phyloP scores from a whole-genome alignment of 2,797 vertebrate genomes.

The Gymnocypris eckloni region DNA sequence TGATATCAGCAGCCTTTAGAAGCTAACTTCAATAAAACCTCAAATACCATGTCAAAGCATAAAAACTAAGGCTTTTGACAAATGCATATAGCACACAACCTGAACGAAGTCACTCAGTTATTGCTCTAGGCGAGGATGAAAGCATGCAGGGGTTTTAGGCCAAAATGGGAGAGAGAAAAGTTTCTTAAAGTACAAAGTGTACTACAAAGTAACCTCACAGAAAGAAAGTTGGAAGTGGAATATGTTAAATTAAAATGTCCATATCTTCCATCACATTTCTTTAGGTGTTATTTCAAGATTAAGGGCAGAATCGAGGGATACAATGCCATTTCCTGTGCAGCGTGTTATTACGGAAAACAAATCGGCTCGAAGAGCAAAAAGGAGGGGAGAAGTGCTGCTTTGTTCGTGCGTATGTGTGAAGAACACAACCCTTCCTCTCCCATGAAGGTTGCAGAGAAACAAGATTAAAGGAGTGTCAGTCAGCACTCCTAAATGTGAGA shows the following conservation, averaged over 20 bases:
- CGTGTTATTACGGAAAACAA: constrained; percentile 75
- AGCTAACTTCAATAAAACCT: constrained; percentile 1
- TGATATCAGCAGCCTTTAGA: neutral
- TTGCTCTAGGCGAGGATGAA: constrained; percentile 11
- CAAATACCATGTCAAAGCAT: neutral
- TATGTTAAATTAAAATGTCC: constrained; percentile 42
- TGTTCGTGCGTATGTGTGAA: constrained; percentile 62
- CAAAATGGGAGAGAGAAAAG: constrained; percentile 10
- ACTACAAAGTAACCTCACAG: constrained; percentile 30
- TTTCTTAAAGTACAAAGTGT: constrained; percentile 40
- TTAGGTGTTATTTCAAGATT: constrained; percentile 47
- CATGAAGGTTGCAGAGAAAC: constrained; percentile 76
- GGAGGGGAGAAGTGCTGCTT: constrained; percentile 10
- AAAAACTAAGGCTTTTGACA: constrained; percentile 21
- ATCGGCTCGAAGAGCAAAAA: constrained; percentile 62
- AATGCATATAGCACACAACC: neutral
- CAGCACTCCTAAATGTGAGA: constrained; percentile 70
- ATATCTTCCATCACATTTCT: constrained; percentile 41
- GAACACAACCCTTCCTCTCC: constrained; percentile 64
- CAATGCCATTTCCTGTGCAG: constrained; percentile 53
- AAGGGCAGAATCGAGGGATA: constrained; percentile 35
- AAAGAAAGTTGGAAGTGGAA: constrained; percentile 40
- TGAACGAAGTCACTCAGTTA: constrained; percentile 19
- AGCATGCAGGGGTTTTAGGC: neutral
- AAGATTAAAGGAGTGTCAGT: constrained; percentile 80